These are phyloP conservation scores for Coelopa frigida DNA, from an alignment of 1,140 invertebrate genomes.

Conservation along the genomic window DNA sequence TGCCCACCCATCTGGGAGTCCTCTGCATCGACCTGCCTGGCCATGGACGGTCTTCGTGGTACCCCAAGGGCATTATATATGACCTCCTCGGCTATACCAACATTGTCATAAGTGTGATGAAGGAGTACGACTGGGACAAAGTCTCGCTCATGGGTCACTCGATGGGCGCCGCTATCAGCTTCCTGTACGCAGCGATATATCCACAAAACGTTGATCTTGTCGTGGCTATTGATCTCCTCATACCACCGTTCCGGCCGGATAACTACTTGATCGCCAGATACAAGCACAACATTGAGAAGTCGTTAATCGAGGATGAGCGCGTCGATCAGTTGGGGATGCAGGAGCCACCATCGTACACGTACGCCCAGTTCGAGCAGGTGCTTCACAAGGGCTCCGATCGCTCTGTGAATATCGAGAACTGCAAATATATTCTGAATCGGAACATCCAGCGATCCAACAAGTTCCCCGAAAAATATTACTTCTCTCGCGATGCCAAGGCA, in stretches of 20 bases:
- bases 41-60: conserved; percentile 59
- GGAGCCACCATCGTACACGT: conserved; percentile 50
- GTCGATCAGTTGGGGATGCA: conserved; percentile 13
- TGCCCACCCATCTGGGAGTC: conserved; percentile 48
- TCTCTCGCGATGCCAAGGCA: conserved; percentile 50
- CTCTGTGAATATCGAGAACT: conserved; percentile 47
- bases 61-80: conserved; percentile 54
- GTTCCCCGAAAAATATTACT: conserved; percentile 50
- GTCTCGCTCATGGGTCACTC: conserved; percentile 58
- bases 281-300: background rate
- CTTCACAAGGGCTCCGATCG: conserved; percentile 45
- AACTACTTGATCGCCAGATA: background rate
- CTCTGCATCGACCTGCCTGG: conserved; percentile 60
- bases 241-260: conserved; percentile 32
- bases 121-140: conserved; percentile 58
- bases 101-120: conserved; percentile 49
- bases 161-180: conserved; percentile 51
- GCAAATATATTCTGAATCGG: conserved; percentile 49
- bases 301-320: conserved; percentile 21
- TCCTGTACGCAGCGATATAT: conserved; percentile 49
- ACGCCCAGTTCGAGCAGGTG: conserved; percentile 49
- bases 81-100: conserved; percentile 47
- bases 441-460: conserved; percentile 46
- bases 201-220: conserved; percentile 51
- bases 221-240: conserved; percentile 53